These are phyloP conservation scores for Tupiocoris notatus DNA, from an alignment of 2,888 invertebrate species.

Conservation along the genomic window DNA sequence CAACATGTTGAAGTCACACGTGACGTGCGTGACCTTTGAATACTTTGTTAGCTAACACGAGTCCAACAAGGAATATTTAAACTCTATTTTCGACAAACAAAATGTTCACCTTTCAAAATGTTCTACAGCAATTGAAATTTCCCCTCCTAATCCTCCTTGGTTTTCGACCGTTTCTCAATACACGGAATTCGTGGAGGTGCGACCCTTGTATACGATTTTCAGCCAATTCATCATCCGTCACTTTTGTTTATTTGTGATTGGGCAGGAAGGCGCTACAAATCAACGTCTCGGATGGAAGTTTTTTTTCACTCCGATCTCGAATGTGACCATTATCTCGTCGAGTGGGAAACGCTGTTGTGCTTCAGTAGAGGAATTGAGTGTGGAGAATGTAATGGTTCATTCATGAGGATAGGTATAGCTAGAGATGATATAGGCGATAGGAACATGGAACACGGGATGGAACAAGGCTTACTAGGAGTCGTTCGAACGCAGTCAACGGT, in stretches of 20 bases:
- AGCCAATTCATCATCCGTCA: slow-evolving; percentile 32
- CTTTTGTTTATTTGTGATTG: slow-evolving; percentile 34
- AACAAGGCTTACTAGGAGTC: too few relatives aligned
- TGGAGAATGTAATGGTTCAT: slow-evolving; percentile 10
- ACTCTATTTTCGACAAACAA: too few relatives aligned
- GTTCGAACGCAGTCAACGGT: neutral
- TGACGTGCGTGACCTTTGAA: too few relatives aligned
- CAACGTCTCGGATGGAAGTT: neutral
- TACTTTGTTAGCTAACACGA: too few relatives aligned
- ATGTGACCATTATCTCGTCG: neutral
- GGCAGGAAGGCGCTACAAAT: slow-evolving; percentile 14
- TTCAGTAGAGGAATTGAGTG: neutral
- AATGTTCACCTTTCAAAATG: too few relatives aligned
- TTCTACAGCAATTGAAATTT: too few relatives aligned
- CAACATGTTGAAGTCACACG: too few relatives aligned
- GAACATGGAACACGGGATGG: too few relatives aligned
- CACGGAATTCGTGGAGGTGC: slow-evolving; percentile 27
- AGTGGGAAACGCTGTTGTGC: neutral
- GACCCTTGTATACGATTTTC: slow-evolving; percentile 37
- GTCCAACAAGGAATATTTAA: too few relatives aligned
- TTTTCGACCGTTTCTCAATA: slow-evolving; percentile 19
- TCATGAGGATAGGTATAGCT: slow-evolving; percentile 10
- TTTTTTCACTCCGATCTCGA: neutral
- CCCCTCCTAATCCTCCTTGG: too few relatives aligned
- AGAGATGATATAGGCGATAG: neutral